Evolutionary conservation across 2,113 vertebrate genomes (phyloP), one percentile per base, ranked within the genome.

Genomic region (Nestor notabilis): DNA sequence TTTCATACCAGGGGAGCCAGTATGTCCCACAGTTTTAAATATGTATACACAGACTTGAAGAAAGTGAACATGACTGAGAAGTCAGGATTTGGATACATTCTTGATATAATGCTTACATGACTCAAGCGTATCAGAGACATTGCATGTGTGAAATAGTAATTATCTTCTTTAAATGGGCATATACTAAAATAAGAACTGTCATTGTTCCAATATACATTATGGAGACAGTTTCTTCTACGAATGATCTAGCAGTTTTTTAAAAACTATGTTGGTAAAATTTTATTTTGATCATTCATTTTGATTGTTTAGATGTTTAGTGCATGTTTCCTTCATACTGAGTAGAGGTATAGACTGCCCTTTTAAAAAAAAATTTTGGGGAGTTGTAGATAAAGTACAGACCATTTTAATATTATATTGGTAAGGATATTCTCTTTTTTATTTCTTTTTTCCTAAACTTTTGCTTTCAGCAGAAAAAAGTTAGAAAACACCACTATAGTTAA

Each of bases 201-300:
- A 53, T 72, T 81, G 6, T 39, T 87, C 9, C 13, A 18, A 13
- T n/a, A 17, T 25, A 47, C 33, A 24, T 61, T 63, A 37, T 8
- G 13, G 11, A 84, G 31, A 66, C 6, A 44, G 1, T 61, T 94
- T 79, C 10, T 50, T 19, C 11, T n/a, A 27, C 56, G 55, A 74
- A 69, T 46, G 17, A 46, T n/a, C 5, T n/a, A 68, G 3, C 1
- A 33, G 2, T 9, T 25, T 78, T n/a, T 65, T 12, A 0, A 44
- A 39, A 80, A 63, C 13, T 0, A 3, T 35, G 0, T 27, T 44
- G 28, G 53, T 78, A 46, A 63, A 43, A 5, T 69, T 55, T 72
- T 69, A 79, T n/a, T 92, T 49, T 56, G 72, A 52, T 68, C 0
- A n/a, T 65, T 46, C 31, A 17, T 72, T 83, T 74, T 69, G 13